Percentiles rank a stretch among this genome's conserved stretches.
These are phyloP conservation scores for Amyelois transitella DNA, from an alignment of 1,140 invertebrate genomes.

Conservation along the genomic window DNA sequence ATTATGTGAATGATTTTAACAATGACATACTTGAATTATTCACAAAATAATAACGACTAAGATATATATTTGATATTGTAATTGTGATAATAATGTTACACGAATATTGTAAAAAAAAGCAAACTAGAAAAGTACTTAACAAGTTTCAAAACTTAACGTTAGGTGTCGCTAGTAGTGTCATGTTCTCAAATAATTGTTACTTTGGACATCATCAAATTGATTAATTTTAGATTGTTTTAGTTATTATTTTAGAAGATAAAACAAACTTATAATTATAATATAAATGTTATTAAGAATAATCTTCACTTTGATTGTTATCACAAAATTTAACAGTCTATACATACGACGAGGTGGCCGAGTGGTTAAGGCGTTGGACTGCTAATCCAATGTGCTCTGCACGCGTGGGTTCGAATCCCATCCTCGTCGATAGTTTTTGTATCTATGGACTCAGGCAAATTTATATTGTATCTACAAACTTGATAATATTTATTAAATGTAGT, in stretches of 20 bases:
- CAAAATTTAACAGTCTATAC: constrained; percentile 13
- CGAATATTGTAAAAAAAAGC: too few relatives aligned
- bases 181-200: not conserved
- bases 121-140: not conserved
- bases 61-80: too few relatives aligned
- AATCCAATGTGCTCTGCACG: constrained; percentile 18
- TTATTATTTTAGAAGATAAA: not conserved
- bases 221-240: not conserved
- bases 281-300: not conserved
- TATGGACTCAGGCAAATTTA: not conserved
- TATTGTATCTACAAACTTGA: not conserved
- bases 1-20: too few relatives aligned
- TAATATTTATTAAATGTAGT: too few relatives aligned
- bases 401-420: constrained; percentile 17
- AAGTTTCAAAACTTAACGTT: not conserved
- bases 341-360: constrained; percentile 18
- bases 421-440: constrained; percentile 7
- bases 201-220: not conserved
- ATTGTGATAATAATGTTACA: not conserved
- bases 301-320: constrained; percentile 5
- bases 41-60: too few relatives aligned
- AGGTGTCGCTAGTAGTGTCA: not conserved
- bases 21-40: too few relatives aligned
- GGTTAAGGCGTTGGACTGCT: constrained; percentile 18
- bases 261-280: not conserved